Evolutionary conservation across 1,140 invertebrate genomes (phyloP).

Genomic region (Marisa cornuarietis): DNA sequence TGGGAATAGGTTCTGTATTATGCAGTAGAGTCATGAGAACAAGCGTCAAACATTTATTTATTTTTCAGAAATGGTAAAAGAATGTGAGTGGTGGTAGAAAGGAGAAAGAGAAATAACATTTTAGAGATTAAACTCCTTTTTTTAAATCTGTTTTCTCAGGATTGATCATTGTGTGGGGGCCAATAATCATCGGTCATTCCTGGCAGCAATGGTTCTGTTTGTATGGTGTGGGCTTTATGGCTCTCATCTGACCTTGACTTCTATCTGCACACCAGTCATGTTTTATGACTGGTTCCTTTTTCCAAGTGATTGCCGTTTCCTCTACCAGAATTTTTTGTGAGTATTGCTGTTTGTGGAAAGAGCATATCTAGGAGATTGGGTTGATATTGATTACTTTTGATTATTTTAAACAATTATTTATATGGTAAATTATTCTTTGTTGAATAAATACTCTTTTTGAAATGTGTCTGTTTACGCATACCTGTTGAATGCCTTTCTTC

Average conservation of each 20-base stretch:
- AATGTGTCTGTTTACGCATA: not conserved
- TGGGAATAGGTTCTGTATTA: too few relatives aligned
- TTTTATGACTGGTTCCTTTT: slow-evolving; percentile 57
- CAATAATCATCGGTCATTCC: slow-evolving; percentile 55
- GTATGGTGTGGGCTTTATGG: slow-evolving; percentile 56
- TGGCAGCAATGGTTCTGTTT: slow-evolving; percentile 54
- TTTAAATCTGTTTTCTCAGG: slow-evolving; percentile 39
- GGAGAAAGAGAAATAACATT: too few relatives aligned
- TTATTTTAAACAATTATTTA: not conserved
- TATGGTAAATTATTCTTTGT: not conserved
- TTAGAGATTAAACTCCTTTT: too few relatives aligned
- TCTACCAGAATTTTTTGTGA: slow-evolving; percentile 60
- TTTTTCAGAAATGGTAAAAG: too few relatives aligned
- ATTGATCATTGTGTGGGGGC: slow-evolving; percentile 60
- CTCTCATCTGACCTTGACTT: slow-evolving; percentile 57
- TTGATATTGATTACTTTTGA: not conserved
- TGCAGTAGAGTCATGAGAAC: too few relatives aligned
- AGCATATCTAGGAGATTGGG: not conserved
- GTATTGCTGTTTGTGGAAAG: slow-evolving; percentile 24
- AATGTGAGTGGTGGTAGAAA: too few relatives aligned
- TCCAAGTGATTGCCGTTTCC: slow-evolving; percentile 57
- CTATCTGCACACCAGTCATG: slow-evolving; percentile 62
- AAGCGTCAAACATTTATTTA: too few relatives aligned
- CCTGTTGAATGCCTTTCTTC: not conserved
- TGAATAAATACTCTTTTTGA: not conserved